Evolutionary conservation across 2,888 invertebrate genomes (phyloP), one percentile per base, ranked within the genome.

Genomic region (Leptopilina drosophilae): DNA sequence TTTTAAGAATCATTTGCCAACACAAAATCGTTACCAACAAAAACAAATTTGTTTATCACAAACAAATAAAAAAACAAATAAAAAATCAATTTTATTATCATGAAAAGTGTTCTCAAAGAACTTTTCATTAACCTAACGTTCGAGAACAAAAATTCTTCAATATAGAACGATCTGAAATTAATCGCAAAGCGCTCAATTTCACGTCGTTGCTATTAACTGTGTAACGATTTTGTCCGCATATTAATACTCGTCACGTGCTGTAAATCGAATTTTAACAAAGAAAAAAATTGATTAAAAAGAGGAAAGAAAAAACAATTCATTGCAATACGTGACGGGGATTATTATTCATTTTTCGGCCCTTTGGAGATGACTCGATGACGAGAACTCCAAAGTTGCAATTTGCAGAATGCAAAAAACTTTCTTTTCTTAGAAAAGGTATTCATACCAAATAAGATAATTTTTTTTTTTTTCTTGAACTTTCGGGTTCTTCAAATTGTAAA

Each of bases 401-500:
- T 73, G 56, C 53, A 73, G 33, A 40, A 9, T 9, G 73, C 53
- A 53, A 33, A 73, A 49, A 53, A 33, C 12, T 26, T 73, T 20
- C 20, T 62, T 62, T 62, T 49, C 12, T 49, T 67, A 67, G 73
- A 14, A 69, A 11, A 69, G 14, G 20, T 26, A 20, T 26, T 56
- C 6, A 33, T 62, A 62, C 62, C 62, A 15, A 62, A 62, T 9
- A 42, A 42, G 42, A 20, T 20, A 1, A n/a, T n/a, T 26, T 26
- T 33, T 33, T 33, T 33, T 33, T 33, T 33, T 33, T 42, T 3
- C 20, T 62, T 9, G 56, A 73, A 73, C 73, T 56, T 73, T 33
- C 73, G 80, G 81, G 81, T 80, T 82, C 80, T 62, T 78, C 11
- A 49, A 80, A 73, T 59, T 84, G 84, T 84, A 84, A 20, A 84